These are phyloP conservation scores for Cryptotis parvus DNA, from an alignment of 2,113 vertebrate genomes.

Conservation along the genomic window DNA sequence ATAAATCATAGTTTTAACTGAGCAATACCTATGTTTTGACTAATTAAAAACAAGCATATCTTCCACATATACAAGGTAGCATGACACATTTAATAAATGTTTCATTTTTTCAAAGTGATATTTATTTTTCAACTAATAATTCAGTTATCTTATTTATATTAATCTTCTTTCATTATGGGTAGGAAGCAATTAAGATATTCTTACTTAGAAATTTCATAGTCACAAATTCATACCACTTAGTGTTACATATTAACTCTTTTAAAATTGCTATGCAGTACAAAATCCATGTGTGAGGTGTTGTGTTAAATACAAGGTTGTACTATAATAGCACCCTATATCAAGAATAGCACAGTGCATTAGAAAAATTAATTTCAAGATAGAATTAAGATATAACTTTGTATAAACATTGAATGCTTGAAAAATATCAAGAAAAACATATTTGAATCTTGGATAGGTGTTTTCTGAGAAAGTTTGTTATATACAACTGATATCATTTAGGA, in stretches of 20 bases:
- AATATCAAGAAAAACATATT: neutral
- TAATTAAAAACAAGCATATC: conserved; percentile 20
- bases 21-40: neutral
- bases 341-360: neutral
- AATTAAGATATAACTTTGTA: neutral
- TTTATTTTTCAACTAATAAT: neutral
- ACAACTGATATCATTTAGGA: neutral
- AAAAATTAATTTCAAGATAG: neutral
- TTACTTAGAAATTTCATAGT: neutral
- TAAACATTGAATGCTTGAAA: neutral
- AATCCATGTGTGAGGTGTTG: fast-evolving
- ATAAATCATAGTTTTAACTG: neutral
- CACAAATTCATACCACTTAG: neutral
- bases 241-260: neutral
- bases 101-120: neutral
- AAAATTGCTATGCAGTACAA: neutral
- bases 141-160: neutral
- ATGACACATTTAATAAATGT: neutral
- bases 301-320: no score
- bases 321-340: neutral
- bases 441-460: neutral
- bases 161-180: neutral
- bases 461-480: neutral
- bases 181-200: neutral
- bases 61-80: neutral